Base-by-base conservation (phyloP, 2,888 invertebrate genomes). In the Biston stratarius region DNA sequence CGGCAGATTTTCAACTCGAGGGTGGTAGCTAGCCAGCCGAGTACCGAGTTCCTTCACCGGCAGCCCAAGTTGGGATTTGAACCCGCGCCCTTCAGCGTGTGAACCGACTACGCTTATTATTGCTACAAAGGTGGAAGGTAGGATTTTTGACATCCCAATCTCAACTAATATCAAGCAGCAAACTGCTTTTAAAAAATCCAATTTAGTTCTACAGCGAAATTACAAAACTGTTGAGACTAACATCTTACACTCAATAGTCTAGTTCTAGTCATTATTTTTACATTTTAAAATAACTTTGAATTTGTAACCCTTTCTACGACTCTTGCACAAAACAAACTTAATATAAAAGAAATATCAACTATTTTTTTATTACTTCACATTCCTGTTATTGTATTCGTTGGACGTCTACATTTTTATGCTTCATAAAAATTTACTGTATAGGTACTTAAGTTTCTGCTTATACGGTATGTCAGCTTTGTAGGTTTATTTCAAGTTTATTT, bases 351-450 rank as follows among this genome's bases (percentile, higher is more conserved):
- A 57, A 71, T 72, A 59, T 67, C 66, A 69, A 73, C 74, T 74
- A 78, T 74, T 77, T 80, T 80, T 79, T 83, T 83, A 81, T 79
- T 75, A 77, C 76, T 67, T 68, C 66, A 69, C 71, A 76, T 74
- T 77, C 75, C 73, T 80, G 77, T 80, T 80, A 78, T 83, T 81
- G 78, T 77, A 79, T 79, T 77, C 76, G 63, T 71, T 68, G 70
- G 75, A 73, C 80, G 78, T 77, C 76, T 73, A 78, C 76, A 77
- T 71, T 74, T 83, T 83, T 83, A 84, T 83, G 83, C 69, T 73
- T 79, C 84, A 83, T 84, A 84, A 84, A 84, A 84, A 83, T 80
- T 80, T 82, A 83, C 77, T 81, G 76, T 64, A 73, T 72, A 72
- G 74, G 74, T 77, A 78, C 83, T 83, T 83, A 79, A 80, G 77